phyloP scores from a whole-genome alignment of 2,888 invertebrate species.

The Drosophila barbarae region DNA sequence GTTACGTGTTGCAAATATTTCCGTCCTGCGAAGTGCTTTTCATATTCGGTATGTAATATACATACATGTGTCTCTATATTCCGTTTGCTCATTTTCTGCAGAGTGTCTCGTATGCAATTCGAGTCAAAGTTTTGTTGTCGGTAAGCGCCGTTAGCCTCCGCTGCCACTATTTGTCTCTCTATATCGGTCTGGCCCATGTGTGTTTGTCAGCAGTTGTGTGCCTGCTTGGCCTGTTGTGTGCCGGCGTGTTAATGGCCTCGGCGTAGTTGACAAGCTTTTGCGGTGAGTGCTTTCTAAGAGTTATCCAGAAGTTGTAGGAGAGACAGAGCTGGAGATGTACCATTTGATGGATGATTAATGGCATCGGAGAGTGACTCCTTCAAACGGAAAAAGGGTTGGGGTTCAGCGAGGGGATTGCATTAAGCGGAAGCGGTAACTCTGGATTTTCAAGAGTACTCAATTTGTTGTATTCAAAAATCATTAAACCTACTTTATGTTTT shows the following conservation, averaged over 20 bases:
- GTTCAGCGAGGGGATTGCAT: background rate
- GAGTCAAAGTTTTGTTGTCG: constrained; percentile 50
- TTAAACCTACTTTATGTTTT: background rate
- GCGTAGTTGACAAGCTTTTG: constrained; percentile 71
- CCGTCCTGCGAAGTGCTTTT: constrained; percentile 39
- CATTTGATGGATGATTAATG: constrained; percentile 65
- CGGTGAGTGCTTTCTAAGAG: constrained; percentile 56
- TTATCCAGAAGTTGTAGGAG: constrained; percentile 29
- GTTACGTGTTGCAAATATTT: constrained; percentile 73
- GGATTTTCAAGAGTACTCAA: background rate
- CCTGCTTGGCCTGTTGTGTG: constrained; percentile 39
- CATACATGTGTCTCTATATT: background rate
- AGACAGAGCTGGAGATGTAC: constrained; percentile 32
- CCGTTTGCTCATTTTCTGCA: constrained; percentile 16
- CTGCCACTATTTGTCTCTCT: constrained; percentile 32
- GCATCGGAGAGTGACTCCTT: constrained; percentile 12
- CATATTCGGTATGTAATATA: background rate
- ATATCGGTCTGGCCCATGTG: constrained; percentile 34
- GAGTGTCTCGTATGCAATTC: constrained; percentile 50
- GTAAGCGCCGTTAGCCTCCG: constrained; percentile 49
- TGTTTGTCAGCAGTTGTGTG: constrained; percentile 38
- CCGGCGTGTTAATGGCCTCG: constrained; percentile 71
- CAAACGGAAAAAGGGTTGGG: constrained; percentile 11
- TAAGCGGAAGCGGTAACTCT: constrained; percentile 2
- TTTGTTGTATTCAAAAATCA: too few species aligned